phyloP scores from a whole-genome alignment of 1,140 invertebrate genomes.

The Chrysoperla carnea region DNA sequence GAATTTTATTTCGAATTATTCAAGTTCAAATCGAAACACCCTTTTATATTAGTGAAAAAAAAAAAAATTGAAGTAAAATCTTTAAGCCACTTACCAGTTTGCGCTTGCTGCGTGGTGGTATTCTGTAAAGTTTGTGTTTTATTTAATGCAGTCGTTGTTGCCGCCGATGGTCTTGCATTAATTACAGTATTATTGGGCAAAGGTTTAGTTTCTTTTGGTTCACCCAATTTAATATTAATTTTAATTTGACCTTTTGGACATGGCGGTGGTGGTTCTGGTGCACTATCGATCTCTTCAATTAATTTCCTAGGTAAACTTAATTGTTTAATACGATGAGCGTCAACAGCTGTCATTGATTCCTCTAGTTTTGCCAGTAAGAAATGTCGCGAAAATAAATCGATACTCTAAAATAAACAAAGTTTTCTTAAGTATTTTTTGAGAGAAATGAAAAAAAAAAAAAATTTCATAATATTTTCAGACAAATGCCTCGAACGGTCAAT shows the following conservation, averaged over 20 bases:
- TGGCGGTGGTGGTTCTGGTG: slow-evolving; percentile 38
- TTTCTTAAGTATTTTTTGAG: neutral
- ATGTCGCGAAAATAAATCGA: slow-evolving; percentile 50
- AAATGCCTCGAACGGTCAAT: slow-evolving; percentile 10
- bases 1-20: too few relatives aligned
- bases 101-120: too few relatives aligned
- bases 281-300: slow-evolving; percentile 51
- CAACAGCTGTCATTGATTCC: slow-evolving; percentile 55
- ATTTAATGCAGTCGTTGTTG: too few relatives aligned
- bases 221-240: slow-evolving; percentile 28
- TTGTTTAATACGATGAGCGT: slow-evolving; percentile 58
- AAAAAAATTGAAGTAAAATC: too few relatives aligned
- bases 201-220: slow-evolving; percentile 19
- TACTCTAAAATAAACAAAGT: slow-evolving; percentile 35
- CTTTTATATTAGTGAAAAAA: too few relatives aligned
- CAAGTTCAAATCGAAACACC: too few relatives aligned
- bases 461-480: slow-evolving; percentile 5
- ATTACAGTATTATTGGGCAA: too few relatives aligned
- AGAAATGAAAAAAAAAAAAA: neutral
- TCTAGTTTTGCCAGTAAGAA: slow-evolving; percentile 56
- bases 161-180: too few relatives aligned
- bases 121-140: too few relatives aligned
- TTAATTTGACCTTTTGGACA: slow-evolving; percentile 31
- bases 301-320: slow-evolving; percentile 51
- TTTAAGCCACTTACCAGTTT: too few relatives aligned